Conservation (phyloP, 2,888 invertebrate species). For the Cinara cedri region DNA sequence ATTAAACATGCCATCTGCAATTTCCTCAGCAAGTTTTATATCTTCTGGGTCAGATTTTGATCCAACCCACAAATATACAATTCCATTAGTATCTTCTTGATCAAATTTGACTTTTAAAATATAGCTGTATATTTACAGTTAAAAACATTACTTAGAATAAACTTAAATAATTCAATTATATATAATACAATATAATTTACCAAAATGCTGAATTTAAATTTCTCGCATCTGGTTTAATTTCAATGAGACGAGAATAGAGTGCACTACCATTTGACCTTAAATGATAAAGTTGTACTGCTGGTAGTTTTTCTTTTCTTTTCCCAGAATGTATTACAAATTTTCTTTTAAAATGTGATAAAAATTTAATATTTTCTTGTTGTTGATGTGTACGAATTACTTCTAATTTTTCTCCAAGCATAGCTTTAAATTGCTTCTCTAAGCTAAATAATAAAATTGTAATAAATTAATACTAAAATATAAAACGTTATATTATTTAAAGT, state of each 20-base stretch:
- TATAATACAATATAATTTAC: constrained; percentile 66
- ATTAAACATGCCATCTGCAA: constrained; percentile 92
- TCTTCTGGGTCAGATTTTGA: constrained; percentile 83
- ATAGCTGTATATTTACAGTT: constrained; percentile 69
- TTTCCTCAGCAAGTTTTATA: constrained; percentile 83
- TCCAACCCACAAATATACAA: constrained; percentile 96
- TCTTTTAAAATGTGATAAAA: constrained; percentile 94
- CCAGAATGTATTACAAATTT: constrained; percentile 92
- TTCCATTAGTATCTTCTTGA: constrained; percentile 74
- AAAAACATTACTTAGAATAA: constrained; percentile 24
- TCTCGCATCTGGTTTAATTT: constrained; percentile 84
- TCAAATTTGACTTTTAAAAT: constrained; percentile 92
- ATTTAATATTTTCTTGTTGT: constrained; percentile 98
- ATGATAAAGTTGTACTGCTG: constrained; percentile 88
- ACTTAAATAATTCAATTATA: constrained; percentile 33
- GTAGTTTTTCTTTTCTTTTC: constrained; percentile 71
- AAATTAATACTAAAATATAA: not conserved
- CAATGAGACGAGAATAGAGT: constrained; percentile 83
- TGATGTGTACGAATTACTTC: constrained; percentile 97
- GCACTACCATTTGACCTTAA: constrained; percentile 94
- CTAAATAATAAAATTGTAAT: constrained; percentile 62
- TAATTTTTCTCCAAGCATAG: constrained; percentile 84
- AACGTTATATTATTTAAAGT: not conserved
- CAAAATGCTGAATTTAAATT: constrained; percentile 93
- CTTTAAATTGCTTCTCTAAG: constrained; percentile 87